A percentile compares a stretch with the other conserved stretches of the same genome.
These are phyloP conservation scores for human (Homo sapiens) DNA, from an alignment of 2,113 vertebrate species.

Conservation along the genomic window DNA sequence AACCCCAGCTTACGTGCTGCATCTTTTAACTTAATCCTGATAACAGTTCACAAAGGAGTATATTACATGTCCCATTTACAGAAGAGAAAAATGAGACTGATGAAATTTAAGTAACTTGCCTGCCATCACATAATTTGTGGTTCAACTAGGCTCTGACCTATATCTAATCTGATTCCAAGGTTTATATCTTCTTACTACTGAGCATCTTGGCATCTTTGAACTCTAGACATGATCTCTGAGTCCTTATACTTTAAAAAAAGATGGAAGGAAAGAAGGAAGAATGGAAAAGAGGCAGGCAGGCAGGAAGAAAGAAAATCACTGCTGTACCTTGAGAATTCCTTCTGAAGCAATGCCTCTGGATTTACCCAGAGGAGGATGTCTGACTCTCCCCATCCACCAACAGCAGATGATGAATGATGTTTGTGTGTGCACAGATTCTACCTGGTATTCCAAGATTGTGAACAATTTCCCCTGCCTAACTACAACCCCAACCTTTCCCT, in stretches of 20 bases:
- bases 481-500: not conserved
- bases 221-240: not conserved
- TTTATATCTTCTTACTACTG: not conserved
- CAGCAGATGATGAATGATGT: not conserved
- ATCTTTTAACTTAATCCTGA: not conserved
- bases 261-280: not conserved
- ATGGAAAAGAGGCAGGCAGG: fast-evolving
- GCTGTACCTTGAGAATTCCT: not conserved
- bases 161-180: not conserved
- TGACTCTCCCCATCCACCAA: not conserved
- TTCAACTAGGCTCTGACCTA: not conserved
- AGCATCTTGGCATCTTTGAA: not conserved
- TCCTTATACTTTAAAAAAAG: not conserved
- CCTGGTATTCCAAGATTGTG: not conserved
- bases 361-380: not conserved
- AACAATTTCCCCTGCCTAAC: not conserved
- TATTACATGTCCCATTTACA: not conserved
- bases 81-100: not conserved
- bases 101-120: not conserved
- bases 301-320: not conserved
- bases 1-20: not conserved
- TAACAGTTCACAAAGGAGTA: not conserved
- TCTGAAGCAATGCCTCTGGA: not conserved
- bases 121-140: not conserved
- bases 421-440: not conserved